Conservation (phyloP, 2,888 invertebrate genomes). For the Acleris emargana region DNA sequence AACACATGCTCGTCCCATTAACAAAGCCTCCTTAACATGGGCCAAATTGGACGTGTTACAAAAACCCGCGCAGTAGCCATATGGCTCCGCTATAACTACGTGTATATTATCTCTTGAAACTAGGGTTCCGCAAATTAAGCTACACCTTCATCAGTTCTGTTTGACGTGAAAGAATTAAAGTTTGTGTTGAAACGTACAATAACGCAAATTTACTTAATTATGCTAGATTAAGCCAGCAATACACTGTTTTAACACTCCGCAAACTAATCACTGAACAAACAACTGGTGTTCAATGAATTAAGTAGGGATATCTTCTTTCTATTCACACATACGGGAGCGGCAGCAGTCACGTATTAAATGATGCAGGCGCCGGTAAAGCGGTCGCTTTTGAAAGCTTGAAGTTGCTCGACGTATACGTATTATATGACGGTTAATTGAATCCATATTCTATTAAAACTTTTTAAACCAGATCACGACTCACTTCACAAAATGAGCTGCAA, state of each 20-base stretch:
- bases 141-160: not conserved
- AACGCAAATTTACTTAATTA: not conserved
- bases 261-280: no score
- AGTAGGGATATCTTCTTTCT: no score
- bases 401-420: no score
- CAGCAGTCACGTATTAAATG: no score
- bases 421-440: no score
- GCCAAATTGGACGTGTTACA: constrained; percentile 32
- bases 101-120: constrained; percentile 17
- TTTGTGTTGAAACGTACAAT: not conserved
- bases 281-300: no score
- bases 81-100: constrained; percentile 17
- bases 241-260: no score
- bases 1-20: constrained; percentile 27
- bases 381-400: no score
- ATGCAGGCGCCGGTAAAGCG: no score
- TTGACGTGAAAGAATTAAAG: not conserved
- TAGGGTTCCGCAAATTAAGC: constrained; percentile 18
- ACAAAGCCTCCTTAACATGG: constrained; percentile 24
- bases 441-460: not conserved
- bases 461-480: not conserved
- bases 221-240: no score
- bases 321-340: no score
- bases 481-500: constrained; percentile 4
- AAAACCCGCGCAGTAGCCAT: constrained; percentile 25